Percentiles rank a stretch among this genome's conserved stretches.
phyloP scores from a whole-genome alignment of 2,113 vertebrate genomes.

The Rattus rattus region DNA sequence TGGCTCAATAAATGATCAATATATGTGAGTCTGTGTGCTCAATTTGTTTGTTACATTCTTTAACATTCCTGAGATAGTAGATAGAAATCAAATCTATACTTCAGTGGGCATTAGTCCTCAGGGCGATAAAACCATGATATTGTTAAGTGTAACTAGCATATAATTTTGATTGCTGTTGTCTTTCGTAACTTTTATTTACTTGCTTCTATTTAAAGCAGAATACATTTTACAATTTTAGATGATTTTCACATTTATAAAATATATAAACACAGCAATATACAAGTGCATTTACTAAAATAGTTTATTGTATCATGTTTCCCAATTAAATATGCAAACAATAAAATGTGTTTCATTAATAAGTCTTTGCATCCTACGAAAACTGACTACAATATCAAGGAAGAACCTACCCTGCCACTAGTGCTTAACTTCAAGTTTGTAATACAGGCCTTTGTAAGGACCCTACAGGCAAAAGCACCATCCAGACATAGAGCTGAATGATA shows the following conservation, averaged over 20 bases:
- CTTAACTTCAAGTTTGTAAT: background rate
- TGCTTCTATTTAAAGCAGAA: background rate
- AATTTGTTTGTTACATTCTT: conserved; percentile 44
- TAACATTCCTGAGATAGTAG: background rate
- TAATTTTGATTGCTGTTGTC: background rate
- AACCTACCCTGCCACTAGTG: background rate
- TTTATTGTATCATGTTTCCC: background rate
- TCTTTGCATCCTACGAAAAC: fast-evolving
- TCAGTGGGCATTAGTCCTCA: background rate
- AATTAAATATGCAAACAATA: background rate
- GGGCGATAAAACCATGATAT: background rate
- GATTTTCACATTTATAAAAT: background rate
- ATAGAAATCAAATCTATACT: conserved; percentile 35
- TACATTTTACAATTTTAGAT: background rate
- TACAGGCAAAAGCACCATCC: background rate
- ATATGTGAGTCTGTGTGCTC: background rate
- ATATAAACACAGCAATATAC: background rate
- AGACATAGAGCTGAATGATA: background rate
- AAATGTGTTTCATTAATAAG: background rate
- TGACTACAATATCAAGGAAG: background rate
- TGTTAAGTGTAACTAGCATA: conserved; percentile 3
- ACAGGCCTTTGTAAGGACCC: background rate
- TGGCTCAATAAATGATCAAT: conserved; percentile 29
- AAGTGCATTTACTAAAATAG: background rate
- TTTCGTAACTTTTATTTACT: background rate